A percentile compares a stretch with the other conserved stretches of the same genome.
These are phyloP conservation scores for Macroglossus sobrinus DNA, from an alignment of 2,113 vertebrate genomes.

Conservation along the genomic window DNA sequence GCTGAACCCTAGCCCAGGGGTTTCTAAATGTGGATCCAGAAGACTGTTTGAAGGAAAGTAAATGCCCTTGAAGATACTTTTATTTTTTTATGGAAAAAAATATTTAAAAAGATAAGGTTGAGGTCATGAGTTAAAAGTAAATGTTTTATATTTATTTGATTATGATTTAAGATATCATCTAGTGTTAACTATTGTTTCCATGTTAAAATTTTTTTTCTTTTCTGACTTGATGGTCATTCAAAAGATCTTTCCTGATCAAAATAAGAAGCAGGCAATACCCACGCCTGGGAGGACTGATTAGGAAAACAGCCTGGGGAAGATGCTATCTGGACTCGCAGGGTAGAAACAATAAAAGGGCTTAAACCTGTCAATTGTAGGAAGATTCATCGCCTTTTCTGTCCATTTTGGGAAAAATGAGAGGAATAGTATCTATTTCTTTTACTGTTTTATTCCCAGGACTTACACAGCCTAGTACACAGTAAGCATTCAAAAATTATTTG, in stretches of 20 bases:
- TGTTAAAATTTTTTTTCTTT: slow-evolving; percentile 25
- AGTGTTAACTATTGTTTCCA: background rate
- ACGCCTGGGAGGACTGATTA: background rate
- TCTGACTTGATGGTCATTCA: background rate
- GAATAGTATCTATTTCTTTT: background rate
- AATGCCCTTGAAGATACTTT: background rate
- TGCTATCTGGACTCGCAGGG: background rate
- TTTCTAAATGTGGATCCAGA: background rate
- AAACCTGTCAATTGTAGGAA: background rate
- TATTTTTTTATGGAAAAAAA: background rate
- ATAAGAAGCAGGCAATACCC: background rate
- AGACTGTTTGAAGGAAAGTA: background rate
- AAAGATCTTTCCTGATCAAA: background rate
- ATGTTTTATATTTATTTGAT: background rate
- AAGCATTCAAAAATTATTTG: background rate
- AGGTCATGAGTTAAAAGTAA: background rate
- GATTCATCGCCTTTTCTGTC: background rate
- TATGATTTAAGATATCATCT: background rate
- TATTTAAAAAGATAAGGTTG: background rate
- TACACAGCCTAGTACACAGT: no score
- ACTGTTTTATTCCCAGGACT: background rate
- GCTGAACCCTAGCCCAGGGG: background rate
- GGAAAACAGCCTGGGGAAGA: background rate
- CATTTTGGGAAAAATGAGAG: background rate
- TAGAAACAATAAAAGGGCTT: background rate